Conservation (phyloP, 2,888 invertebrate species). For the Drosophila pegasa region DNA sequence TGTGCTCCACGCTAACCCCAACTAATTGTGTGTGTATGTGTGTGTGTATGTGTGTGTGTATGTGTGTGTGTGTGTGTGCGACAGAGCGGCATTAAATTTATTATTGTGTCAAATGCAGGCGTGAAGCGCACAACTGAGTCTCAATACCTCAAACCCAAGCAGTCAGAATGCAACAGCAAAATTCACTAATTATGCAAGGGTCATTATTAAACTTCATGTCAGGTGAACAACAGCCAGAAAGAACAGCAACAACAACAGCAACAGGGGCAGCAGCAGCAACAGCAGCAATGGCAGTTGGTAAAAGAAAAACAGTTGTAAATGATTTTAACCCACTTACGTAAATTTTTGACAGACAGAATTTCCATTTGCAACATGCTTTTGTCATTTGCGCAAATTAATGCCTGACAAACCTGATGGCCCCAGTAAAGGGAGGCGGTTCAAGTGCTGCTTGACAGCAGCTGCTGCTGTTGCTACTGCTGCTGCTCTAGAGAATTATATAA, state of each 20-base stretch:
- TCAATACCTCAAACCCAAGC: conserved; percentile 11
- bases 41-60: conserved; percentile 2
- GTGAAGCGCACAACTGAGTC: conserved; percentile 28
- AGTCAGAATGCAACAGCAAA: conserved; percentile 16
- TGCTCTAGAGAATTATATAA: conserved; percentile 17
- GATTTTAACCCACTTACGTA: conserved; percentile 64
- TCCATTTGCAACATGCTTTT: conserved; percentile 77
- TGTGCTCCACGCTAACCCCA: conserved; percentile 25
- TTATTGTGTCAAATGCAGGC: conserved; percentile 70
- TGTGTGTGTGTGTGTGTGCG: conserved; percentile 25
- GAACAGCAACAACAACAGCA: conserved; percentile 12
- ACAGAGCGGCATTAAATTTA: conserved; percentile 65
- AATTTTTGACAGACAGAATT: conserved; percentile 71
- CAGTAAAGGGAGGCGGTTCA: conserved; percentile 9
- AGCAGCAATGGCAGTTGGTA: conserved; percentile 12
- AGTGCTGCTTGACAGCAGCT: conserved; percentile 37
- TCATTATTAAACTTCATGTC: conserved; percentile 70
- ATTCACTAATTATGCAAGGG: conserved; percentile 64
- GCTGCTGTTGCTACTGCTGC: conserved; percentile 29
- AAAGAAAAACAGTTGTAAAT: conserved; percentile 59
- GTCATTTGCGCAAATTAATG: conserved; percentile 76
- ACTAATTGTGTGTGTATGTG: conserved; percentile 55
- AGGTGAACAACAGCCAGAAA: conserved; percentile 40
- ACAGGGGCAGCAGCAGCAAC: conserved; percentile 16
- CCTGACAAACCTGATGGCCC: conserved; percentile 24